These are phyloP conservation scores for Oreochromis niloticus DNA, from an alignment of 2,113 vertebrate genomes.

Conservation along the genomic window DNA sequence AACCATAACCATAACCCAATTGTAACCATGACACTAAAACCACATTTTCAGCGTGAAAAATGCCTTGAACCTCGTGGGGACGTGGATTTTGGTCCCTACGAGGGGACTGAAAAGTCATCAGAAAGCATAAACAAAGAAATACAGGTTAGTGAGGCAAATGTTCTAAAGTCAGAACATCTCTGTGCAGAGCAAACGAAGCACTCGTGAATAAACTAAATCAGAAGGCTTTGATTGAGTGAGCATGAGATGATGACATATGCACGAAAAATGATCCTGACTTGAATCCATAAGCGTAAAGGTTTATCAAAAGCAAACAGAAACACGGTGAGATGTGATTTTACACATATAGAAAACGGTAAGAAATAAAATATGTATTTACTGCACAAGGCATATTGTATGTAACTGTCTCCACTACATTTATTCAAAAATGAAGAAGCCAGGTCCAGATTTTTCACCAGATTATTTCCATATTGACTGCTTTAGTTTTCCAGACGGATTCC, in stretches of 20 bases:
- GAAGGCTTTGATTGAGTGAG: background rate
- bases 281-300: background rate
- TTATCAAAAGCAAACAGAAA: background rate
- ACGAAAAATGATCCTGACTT: background rate
- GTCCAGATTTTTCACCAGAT: background rate
- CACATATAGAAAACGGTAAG: background rate
- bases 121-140: background rate
- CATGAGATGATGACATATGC: background rate
- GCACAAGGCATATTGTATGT: accelerated
- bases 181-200: background rate
- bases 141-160: background rate
- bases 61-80: background rate
- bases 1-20: background rate
- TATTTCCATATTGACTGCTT: background rate
- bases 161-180: background rate
- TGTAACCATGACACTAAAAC: background rate
- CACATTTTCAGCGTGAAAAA: background rate
- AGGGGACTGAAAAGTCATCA: background rate
- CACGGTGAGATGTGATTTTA: background rate
- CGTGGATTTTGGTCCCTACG: background rate
- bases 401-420: background rate
- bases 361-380: background rate
- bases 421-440: background rate
- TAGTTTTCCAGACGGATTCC: background rate
- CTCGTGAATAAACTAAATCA: background rate